Evolutionary conservation across 2,888 invertebrate species (phyloP).

Genomic region (Polylopha cassiicola): DNA sequence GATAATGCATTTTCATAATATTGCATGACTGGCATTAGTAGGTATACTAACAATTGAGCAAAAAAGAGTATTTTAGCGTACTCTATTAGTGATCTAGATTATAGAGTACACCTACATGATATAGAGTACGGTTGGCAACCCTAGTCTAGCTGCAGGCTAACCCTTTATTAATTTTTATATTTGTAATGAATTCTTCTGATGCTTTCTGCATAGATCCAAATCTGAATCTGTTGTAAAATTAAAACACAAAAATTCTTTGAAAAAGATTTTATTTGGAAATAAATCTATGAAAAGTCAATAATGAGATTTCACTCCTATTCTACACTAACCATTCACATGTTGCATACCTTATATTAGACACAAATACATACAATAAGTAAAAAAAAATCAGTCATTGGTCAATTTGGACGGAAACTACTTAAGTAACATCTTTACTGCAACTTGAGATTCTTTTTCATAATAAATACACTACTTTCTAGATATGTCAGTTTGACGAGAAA

Average conservation of each 20-base stretch:
- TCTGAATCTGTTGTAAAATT: slow-evolving; percentile 21
- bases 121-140: no score
- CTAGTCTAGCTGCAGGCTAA: no score
- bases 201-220: no score
- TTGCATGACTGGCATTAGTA: no score
- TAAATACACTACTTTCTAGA: slow-evolving; percentile 26
- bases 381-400: slow-evolving; percentile 69
- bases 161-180: no score
- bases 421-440: slow-evolving; percentile 57
- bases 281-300: slow-evolving; percentile 56
- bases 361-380: slow-evolving; percentile 49
- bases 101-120: no score
- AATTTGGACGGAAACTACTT: slow-evolving; percentile 75
- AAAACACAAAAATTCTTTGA: slow-evolving; percentile 21
- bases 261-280: slow-evolving; percentile 61
- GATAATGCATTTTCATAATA: no score
- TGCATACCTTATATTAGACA: slow-evolving; percentile 49
- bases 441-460: slow-evolving; percentile 45
- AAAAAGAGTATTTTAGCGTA: no score
- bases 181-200: no score
- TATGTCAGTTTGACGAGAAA: slow-evolving; percentile 25
- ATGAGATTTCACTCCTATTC: slow-evolving; percentile 43
- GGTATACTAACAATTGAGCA: no score
- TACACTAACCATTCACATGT: slow-evolving; percentile 44
- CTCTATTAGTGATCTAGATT: no score